These are phyloP conservation scores for Megaceryle alcyon DNA, from an alignment of 2,797 vertebrate species.

Conservation along the genomic window DNA sequence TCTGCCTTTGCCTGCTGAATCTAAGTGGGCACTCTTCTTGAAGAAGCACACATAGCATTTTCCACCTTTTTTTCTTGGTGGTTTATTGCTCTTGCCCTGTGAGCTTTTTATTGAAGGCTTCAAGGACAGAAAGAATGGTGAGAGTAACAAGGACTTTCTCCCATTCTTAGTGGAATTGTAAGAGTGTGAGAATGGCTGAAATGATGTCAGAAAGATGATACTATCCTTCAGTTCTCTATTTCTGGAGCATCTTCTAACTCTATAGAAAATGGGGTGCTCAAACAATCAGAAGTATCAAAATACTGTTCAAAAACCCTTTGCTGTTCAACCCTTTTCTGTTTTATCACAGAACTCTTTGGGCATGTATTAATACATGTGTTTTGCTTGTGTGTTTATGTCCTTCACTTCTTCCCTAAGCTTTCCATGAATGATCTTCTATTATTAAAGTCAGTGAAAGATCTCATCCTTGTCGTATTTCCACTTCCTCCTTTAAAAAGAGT, in stretches of 20 bases:
- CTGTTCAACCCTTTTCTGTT: background rate
- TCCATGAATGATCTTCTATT: background rate
- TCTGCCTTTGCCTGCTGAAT: background rate
- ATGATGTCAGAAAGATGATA: background rate
- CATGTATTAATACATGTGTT: background rate
- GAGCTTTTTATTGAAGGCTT: background rate
- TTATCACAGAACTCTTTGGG: background rate
- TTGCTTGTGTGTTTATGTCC: background rate
- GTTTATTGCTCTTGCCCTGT: background rate
- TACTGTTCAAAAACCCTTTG: background rate
- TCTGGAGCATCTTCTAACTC: background rate
- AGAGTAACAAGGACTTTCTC: background rate
- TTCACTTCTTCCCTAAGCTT: background rate
- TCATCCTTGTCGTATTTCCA: constrained; percentile 26
- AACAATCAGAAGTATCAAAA: constrained; percentile 4
- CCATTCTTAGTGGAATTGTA: background rate
- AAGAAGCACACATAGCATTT: background rate
- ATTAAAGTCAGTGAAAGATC: constrained; percentile 24
- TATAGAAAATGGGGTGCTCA: background rate
- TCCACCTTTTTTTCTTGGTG: background rate
- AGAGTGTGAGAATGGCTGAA: background rate
- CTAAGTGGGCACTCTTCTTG: background rate
- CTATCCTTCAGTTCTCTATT: background rate
- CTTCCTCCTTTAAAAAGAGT: constrained; percentile 14
- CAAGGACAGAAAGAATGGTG: background rate